A percentile compares a stretch with the other conserved stretches of the same genome.
Conservation (phyloP, 2,888 invertebrate species). For the Antheraea assamensis region DNA sequence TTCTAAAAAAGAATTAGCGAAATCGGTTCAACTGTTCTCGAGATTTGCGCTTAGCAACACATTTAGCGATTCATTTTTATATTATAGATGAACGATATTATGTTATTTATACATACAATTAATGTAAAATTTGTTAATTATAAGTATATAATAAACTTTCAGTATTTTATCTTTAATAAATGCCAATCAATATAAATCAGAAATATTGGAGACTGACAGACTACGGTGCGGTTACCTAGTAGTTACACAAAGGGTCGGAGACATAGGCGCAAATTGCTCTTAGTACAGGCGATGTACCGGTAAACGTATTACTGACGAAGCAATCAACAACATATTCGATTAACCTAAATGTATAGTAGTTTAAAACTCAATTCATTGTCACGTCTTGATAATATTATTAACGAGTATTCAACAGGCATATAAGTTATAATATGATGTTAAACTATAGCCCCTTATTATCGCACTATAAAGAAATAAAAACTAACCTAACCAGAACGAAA, state of each 20-base stretch:
- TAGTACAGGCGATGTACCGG: slow-evolving; percentile 57
- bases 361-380: slow-evolving; percentile 49
- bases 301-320: slow-evolving; percentile 67
- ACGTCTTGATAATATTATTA: background rate
- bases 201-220: background rate
- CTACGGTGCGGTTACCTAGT: slow-evolving; percentile 29
- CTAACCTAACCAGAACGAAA: no score
- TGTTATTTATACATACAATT: background rate
- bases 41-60: no score
- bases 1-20: no score
- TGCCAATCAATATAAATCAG: background rate
- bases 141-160: no score
- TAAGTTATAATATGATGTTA: no score
- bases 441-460: no score
- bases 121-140: no score
- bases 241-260: slow-evolving; percentile 45
- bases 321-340: slow-evolving; percentile 59
- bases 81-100: no score
- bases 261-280: slow-evolving; percentile 62
- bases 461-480: no score
- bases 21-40: no score
- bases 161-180: background rate
- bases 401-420: no score
- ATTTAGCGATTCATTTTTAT: no score
- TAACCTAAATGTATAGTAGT: slow-evolving; percentile 61